Conservation (phyloP, 1,140 invertebrate species). For the Pogonognathellus flavescens region DNA sequence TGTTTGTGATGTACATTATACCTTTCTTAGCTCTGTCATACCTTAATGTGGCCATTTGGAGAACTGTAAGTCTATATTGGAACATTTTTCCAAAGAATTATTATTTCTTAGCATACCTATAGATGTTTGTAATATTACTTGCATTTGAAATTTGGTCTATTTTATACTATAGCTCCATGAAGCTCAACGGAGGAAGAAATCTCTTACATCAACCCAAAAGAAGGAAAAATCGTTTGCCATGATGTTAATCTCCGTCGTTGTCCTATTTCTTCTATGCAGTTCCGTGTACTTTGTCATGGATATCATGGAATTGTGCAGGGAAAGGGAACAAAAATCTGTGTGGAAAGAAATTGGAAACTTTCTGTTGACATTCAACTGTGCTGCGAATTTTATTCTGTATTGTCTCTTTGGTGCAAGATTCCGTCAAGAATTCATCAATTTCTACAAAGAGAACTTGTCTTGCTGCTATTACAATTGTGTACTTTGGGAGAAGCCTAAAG, state of each 20-base stretch:
- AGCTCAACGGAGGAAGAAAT: neutral
- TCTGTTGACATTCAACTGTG: slow-evolving; percentile 3
- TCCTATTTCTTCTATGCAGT: neutral
- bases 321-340: neutral
- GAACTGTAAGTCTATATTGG: no score
- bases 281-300: slow-evolving; percentile 1
- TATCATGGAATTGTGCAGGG: slow-evolving; percentile 7
- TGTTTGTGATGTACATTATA: no score
- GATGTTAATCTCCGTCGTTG: slow-evolving; percentile 19
- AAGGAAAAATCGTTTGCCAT: slow-evolving; percentile 10
- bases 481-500: neutral
- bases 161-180: neutral
- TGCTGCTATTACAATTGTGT: neutral
- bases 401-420: slow-evolving; percentile 16
- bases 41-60: no score
- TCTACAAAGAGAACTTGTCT: neutral
- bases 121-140: no score
- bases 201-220: neutral
- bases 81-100: no score
- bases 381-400: slow-evolving; percentile 2
- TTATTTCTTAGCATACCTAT: no score
- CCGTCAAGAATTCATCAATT: slow-evolving; percentile 1
- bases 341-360: slow-evolving; percentile 15
- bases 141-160: neutral
- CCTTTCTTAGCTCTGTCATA: no score